phyloP scores from a whole-genome alignment of 2,888 invertebrate species.

The Drosophila nr. perissopoda region DNA sequence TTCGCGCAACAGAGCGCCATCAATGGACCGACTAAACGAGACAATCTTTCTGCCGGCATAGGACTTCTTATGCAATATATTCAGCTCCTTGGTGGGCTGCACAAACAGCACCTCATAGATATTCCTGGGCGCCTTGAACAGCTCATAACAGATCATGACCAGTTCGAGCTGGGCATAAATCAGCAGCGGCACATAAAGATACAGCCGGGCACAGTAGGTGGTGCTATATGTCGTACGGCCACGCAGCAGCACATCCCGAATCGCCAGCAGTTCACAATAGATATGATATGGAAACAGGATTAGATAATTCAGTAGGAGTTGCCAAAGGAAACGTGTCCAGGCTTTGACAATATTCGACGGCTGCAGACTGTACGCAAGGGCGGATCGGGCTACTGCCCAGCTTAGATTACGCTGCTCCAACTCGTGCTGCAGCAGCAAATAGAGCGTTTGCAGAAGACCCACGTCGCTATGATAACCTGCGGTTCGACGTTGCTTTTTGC shows the following conservation, averaged over 20 bases:
- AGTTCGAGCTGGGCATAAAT: constrained; percentile 82
- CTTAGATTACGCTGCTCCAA: constrained; percentile 78
- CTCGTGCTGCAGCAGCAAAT: constrained; percentile 84
- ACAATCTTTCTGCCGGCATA: constrained; percentile 84
- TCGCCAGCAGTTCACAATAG: constrained; percentile 79
- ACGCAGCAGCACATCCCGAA: constrained; percentile 77
- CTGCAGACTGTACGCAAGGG: constrained; percentile 84
- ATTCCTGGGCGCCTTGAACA: constrained; percentile 83
- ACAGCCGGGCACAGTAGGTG: constrained; percentile 79
- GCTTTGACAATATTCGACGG: constrained; percentile 84
- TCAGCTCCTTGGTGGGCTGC: constrained; percentile 80
- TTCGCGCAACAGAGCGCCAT: constrained; percentile 79
- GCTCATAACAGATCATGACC: constrained; percentile 79
- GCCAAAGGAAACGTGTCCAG: constrained; percentile 82
- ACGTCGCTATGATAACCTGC: constrained; percentile 44
- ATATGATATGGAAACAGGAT: constrained; percentile 78
- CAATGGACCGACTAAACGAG: constrained; percentile 83
- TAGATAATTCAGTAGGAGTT: constrained; percentile 73
- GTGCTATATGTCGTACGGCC: constrained; percentile 74
- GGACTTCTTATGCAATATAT: constrained; percentile 83
- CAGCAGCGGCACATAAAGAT: constrained; percentile 81
- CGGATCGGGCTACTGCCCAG: constrained; percentile 84
- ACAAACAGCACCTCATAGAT: constrained; percentile 83
- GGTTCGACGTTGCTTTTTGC: constrained; percentile 58
- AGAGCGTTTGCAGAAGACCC: constrained; percentile 60